These are phyloP conservation scores for Pionites leucogaster DNA, from an alignment of 2,113 vertebrate species.

Conservation along the genomic window DNA sequence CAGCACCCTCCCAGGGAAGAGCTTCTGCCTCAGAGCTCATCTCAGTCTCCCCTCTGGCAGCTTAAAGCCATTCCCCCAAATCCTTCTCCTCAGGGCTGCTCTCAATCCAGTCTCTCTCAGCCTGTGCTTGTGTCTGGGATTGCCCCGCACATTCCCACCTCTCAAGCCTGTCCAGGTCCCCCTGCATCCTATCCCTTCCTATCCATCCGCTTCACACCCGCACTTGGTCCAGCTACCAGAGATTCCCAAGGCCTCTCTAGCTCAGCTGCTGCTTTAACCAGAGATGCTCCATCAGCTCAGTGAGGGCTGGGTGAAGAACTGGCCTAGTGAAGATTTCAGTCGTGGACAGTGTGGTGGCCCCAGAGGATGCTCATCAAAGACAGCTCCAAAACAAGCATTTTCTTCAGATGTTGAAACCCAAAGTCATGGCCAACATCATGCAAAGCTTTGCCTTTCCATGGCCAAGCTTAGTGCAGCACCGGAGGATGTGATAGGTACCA, in stretches of 20 bases:
- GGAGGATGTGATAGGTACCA: background rate
- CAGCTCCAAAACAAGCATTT: background rate
- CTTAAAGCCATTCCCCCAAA: background rate
- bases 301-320: background rate
- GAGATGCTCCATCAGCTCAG: background rate
- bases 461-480: background rate
- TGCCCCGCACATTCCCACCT: background rate
- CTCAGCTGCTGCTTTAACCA: background rate
- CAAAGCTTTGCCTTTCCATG: background rate
- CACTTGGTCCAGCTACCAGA: background rate
- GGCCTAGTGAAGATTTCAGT: background rate
- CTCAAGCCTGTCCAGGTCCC: background rate
- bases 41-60: background rate
- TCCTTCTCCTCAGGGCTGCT: background rate
- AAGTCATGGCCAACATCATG: background rate
- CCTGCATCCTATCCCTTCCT: background rate
- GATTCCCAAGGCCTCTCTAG: accelerated
- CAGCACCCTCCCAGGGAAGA: background rate
- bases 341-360: background rate
- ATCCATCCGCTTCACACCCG: background rate
- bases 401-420: background rate
- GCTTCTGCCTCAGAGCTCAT: background rate
- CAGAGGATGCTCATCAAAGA: background rate
- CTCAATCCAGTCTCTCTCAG: background rate
- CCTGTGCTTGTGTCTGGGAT: background rate